phyloP scores from a whole-genome alignment of 2,797 vertebrate genomes.

The Pseudochaenichthys georgianus region DNA sequence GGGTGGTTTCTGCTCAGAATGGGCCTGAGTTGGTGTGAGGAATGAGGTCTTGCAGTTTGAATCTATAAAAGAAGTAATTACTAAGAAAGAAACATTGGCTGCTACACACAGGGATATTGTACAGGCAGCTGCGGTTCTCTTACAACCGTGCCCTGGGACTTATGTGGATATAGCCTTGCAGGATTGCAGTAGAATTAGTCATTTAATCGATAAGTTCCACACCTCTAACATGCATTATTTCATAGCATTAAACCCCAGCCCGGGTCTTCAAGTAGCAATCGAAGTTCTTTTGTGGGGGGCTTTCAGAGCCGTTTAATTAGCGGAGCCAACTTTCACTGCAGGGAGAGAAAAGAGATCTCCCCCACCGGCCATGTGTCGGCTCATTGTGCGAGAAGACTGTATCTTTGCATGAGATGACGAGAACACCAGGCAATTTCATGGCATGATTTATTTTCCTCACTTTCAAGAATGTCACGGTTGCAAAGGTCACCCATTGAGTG shows the following conservation, averaged over 20 bases:
- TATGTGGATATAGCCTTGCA: conserved; percentile 53
- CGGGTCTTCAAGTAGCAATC: conserved; percentile 38
- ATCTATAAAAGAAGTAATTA: conserved; percentile 81
- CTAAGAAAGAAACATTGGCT: conserved; percentile 66
- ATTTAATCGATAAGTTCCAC: conserved; percentile 70
- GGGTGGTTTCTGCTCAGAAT: conserved; percentile 61
- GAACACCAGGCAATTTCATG: conserved; percentile 23
- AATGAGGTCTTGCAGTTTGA: conserved; percentile 60
- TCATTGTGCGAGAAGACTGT: conserved; percentile 37
- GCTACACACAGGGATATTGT: conserved; percentile 50
- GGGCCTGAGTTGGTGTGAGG: conserved; percentile 45
- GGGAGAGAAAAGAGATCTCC: conserved; percentile 24
- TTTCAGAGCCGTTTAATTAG: conserved; percentile 73
- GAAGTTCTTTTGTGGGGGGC: conserved; percentile 54
- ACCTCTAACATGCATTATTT: conserved; percentile 67
- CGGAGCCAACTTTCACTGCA: conserved; percentile 37
- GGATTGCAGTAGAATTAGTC: conserved; percentile 50
- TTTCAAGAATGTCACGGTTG: conserved; percentile 56
- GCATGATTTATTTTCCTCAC: conserved; percentile 62
- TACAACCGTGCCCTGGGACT: conserved; percentile 53
- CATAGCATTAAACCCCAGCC: conserved; percentile 45
- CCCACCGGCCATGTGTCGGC: conserved; percentile 22
- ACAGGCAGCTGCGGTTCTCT: conserved; percentile 47
- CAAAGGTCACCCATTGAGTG: conserved; percentile 67
- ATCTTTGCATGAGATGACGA: conserved; percentile 43